These are phyloP conservation scores for Sylvilagus bachmani DNA, from an alignment of 2,113 vertebrate genomes.

Conservation along the genomic window DNA sequence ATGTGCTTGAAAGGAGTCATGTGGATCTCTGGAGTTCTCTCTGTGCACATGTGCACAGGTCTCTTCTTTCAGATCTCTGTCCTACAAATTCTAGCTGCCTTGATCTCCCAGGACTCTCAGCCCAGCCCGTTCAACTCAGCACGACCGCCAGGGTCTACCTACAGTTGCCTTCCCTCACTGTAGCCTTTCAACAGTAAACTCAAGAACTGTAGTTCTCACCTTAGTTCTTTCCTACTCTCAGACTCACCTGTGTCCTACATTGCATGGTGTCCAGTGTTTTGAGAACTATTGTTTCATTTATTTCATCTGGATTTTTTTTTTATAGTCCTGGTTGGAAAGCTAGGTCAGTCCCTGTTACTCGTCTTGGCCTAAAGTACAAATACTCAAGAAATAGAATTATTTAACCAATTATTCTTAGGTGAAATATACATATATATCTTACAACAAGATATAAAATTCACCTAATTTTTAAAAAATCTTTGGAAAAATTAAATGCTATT, in stretches of 20 bases:
- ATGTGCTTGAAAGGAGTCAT: not conserved
- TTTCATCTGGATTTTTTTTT: not conserved
- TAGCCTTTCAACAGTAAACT: not conserved
- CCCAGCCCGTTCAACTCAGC: not conserved
- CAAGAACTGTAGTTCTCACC: not conserved
- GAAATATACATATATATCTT: not conserved
- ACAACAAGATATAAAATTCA: not conserved
- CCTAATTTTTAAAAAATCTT: not conserved
- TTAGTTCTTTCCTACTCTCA: not conserved
- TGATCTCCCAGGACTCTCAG: not conserved
- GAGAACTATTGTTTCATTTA: not conserved
- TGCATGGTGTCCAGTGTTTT: not conserved
- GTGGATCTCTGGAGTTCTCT: not conserved
- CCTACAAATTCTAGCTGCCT: not conserved
- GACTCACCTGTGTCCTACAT: not conserved
- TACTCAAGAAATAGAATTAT: slow-evolving; percentile 6
- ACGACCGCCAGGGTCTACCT: not conserved
- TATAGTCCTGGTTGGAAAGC: not conserved
- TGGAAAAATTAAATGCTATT: not conserved
- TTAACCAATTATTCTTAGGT: slow-evolving; percentile 17
- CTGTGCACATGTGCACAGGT: not conserved
- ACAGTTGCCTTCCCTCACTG: not conserved
- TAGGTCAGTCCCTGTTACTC: not conserved
- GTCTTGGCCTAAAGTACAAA: slow-evolving; percentile 38
- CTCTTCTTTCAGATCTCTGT: not conserved